Percentiles rank a stretch among this genome's conserved stretches.
phyloP scores from a whole-genome alignment of 2,888 invertebrate genomes.

The Tachina grossa region DNA sequence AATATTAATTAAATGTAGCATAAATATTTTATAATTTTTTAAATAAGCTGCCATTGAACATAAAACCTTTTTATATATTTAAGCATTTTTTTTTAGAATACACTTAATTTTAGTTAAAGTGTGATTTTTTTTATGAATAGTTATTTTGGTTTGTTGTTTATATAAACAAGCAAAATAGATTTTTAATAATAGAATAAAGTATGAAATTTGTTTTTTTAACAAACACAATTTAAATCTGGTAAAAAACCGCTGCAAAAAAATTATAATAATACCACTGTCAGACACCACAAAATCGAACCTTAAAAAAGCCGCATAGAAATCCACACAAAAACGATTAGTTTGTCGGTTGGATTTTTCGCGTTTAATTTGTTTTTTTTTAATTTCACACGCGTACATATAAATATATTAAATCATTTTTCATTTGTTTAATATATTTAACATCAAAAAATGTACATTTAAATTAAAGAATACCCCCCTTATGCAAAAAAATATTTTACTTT shows the following conservation, averaged over 20 bases:
- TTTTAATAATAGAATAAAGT: slow-evolving; percentile 54
- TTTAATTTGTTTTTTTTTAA: slow-evolving; percentile 13
- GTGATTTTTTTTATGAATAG: slow-evolving; percentile 15
- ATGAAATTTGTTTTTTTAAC: slow-evolving; percentile 54
- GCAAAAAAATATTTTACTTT: too few species aligned
- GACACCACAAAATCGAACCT: slow-evolving; percentile 71
- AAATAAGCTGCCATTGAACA: slow-evolving; percentile 20
- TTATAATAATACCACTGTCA: slow-evolving; percentile 66
- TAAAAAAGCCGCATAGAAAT: slow-evolving; percentile 70
- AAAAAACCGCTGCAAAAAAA: slow-evolving; percentile 45
- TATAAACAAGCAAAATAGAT: slow-evolving; percentile 28
- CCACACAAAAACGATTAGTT: slow-evolving; percentile 73
- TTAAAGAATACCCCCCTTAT: not conserved
- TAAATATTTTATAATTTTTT: slow-evolving; percentile 32
- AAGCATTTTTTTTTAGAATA: not conserved
- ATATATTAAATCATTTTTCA: not conserved
- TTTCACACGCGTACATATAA: not conserved
- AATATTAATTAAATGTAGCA: slow-evolving; percentile 29
- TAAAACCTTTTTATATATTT: not conserved
- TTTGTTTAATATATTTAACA: not conserved
- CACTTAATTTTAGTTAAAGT: slow-evolving; percentile 24
- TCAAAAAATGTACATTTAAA: not conserved
- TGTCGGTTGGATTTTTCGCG: slow-evolving; percentile 58
- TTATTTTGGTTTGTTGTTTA: slow-evolving; percentile 35
- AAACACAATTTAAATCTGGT: slow-evolving; percentile 9